Evolutionary conservation across 2,888 invertebrate genomes (phyloP), one percentile per base, ranked within the genome.

Genomic region (Dorcus parallelipipedus): DNA sequence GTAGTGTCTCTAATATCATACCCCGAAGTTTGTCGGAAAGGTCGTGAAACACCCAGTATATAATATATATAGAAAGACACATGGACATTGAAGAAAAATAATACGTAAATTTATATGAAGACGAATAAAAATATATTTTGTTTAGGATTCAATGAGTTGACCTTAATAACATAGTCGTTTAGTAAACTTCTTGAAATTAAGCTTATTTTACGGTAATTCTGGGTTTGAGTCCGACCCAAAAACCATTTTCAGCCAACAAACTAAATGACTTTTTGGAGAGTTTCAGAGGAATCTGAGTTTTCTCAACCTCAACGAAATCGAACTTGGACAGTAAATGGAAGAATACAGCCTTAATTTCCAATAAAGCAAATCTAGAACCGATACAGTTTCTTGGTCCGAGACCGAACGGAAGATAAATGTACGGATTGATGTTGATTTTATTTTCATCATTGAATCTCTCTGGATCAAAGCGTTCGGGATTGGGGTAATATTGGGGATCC

Each of bases 371-470:
- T 64, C 73, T 68, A 1, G 69, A 69, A 7, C 85, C 87, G 52
- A 87, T 83, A 64, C 87, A 87, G 67, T 81, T 84, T 52, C 86
- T 79, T 1, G 83, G 86, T 2, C 87, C 87, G 1, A 84, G 14
- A 3, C 73, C 74, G 56, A 74, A 74, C 0, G 74, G 72, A 9
- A 72, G 10, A 52, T 70, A 73, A 0, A 79, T 73, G 53, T 78
- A 79, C 0, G 79, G 78, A 9, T 76, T 67, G 9, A 81, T 79
- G n/a, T 78, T 77, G 0, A 75, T 72, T 61, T 81, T 83, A 67
- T 84, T 85, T 63, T 84, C 81, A 0, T 83, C 81, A 1, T 77
- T 83, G 61, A 75, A 75, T 53, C 75, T 56, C 60, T 75, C 73
- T 0, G 74, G 75, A 62, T 73, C 71, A 48, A 76, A 76, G 41